Percentiles rank a stretch among this genome's conserved stretches.
Conservation (phyloP, 1,140 invertebrate genomes). For the Potamilus streckersoni region DNA sequence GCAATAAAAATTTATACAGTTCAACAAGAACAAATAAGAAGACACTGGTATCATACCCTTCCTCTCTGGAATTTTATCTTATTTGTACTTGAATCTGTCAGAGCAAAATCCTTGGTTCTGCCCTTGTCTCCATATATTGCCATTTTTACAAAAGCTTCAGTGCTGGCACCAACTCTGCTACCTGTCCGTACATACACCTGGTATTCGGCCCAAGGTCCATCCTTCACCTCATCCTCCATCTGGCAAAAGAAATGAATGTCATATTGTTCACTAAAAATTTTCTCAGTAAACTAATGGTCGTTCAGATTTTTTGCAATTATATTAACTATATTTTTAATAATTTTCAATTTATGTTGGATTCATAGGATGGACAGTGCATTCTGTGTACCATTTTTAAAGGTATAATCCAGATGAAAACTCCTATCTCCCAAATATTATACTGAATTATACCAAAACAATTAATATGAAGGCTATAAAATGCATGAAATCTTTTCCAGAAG, state of each 20-base stretch:
- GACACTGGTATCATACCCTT: constrained; percentile 43
- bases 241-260: constrained; percentile 5
- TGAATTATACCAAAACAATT: no score
- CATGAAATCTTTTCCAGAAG: no score
- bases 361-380: no score
- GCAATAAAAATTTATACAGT: background rate
- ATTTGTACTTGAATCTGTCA: constrained; percentile 56
- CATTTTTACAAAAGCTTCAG: constrained; percentile 59
- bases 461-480: no score
- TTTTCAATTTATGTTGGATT: no score
- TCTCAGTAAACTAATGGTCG: no score
- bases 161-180: constrained; percentile 58
- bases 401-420: no score
- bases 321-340: no score
- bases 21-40: background rate
- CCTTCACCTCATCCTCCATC: constrained; percentile 50
- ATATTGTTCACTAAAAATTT: no score
- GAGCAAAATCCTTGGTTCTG: constrained; percentile 49
- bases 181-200: constrained; percentile 61
- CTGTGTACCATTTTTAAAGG: no score
- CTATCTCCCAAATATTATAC: no score
- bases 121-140: constrained; percentile 62
- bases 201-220: constrained; percentile 54
- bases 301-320: no score
- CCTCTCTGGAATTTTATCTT: constrained; percentile 65